Evolutionary conservation across 2,797 vertebrate genomes (phyloP).

Genomic region (Rhinogobio ventralis): DNA sequence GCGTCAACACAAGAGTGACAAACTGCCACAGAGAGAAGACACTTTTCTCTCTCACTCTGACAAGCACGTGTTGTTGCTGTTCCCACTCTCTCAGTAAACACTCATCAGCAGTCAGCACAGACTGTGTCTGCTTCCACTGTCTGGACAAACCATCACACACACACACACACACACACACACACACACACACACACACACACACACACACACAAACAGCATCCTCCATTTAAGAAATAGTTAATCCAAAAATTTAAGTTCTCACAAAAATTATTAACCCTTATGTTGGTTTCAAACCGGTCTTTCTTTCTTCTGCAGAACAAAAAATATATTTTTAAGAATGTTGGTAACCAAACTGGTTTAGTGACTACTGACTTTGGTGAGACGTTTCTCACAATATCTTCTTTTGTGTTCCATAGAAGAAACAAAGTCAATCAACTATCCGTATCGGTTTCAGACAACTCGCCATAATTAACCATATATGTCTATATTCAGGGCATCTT

Average conservation of each 20-base stretch:
- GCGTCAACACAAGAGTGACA: conserved; percentile 27
- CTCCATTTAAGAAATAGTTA: background rate
- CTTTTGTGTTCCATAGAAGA: background rate
- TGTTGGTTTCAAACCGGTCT: background rate
- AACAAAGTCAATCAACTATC: too few relatives aligned
- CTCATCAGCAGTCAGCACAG: conserved; percentile 84
- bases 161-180: conserved; percentile 25
- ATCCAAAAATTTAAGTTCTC: background rate
- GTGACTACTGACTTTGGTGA: too few relatives aligned
- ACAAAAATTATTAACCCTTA: background rate
- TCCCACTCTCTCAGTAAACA: conserved; percentile 73
- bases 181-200: conserved; percentile 54
- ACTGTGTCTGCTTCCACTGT: conserved; percentile 80
- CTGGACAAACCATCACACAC: conserved; percentile 65
- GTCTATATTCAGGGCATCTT: background rate
- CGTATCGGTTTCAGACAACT: background rate
- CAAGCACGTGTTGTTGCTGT: conserved; percentile 53
- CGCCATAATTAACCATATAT: background rate
- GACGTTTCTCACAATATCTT: background rate
- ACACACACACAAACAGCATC: conserved; percentile 48
- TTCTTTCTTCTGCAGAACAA: background rate
- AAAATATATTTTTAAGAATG: background rate
- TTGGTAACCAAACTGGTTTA: too few relatives aligned
- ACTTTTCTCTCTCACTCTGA: conserved; percentile 22
- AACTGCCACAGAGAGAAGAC: conserved; percentile 33